Evolutionary conservation across 2,797 vertebrate genomes (phyloP), one percentile per base, ranked within the genome.

Genomic region (Morus bassanus): DNA sequence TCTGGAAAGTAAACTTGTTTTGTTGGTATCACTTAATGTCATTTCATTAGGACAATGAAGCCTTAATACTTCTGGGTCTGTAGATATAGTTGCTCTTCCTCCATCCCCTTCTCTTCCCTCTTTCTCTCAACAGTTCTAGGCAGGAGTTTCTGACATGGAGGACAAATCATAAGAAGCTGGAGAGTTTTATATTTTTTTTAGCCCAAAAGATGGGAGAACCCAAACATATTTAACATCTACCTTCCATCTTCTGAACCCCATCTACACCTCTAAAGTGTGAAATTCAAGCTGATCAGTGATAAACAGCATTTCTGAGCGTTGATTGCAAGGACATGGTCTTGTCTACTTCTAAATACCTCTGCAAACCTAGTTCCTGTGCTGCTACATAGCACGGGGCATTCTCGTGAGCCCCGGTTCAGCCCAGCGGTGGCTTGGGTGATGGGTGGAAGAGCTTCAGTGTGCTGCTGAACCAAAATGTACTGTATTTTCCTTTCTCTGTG

Each of bases 381-480:
- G 10, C 28, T 69, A 1, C 6, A 3, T 46, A 48, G 25, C 63
- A 53, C 13, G 27, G 27, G 19, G 7, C 5, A 6, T 95, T 88
- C 9, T 69, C 1, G 0, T 46, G 73, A 68, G 73, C 48, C 25
- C 13, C 46, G 48, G 33, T 60, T 28, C 43, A 45, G 28, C 68
- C 30, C 35, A 2, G 0, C 0, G 0, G 16, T 61, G 33, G 21
- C 43, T 10, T 76, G 41, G 15, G 5, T 51, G 28, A 24, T 74
- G 37, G 25, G 11, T 83, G 33, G 41, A 59, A 80, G n/a, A 46
- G 5, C 17, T 12, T 12, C 19, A 48, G 31, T 41, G 45, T 77
- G 31, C 31, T 64, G 25, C 43, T 31, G 5, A 45, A 27, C 43
- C 43, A 51, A 51, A 59, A 57, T 27, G 22, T 27, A 3, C 5